Percentiles rank a stretch among this genome's conserved stretches.
Evolutionary conservation across 1,140 invertebrate species (phyloP).

Genomic region (Acromyrmex charruanus): DNA sequence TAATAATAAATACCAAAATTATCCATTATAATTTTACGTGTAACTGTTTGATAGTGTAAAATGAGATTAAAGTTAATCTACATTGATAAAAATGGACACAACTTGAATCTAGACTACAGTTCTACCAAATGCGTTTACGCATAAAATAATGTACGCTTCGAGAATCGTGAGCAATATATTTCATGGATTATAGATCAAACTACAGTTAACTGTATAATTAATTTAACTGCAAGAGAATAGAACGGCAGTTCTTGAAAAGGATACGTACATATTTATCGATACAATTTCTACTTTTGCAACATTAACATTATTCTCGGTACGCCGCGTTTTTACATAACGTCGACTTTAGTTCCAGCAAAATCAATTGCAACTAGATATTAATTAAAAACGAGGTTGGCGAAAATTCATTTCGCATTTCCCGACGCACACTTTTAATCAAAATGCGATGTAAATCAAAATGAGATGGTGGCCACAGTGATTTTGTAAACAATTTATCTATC

Average conservation of each 20-base stretch:
- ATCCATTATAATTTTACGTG: too few relatives aligned
- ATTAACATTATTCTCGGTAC: conserved; percentile 27
- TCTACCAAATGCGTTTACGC: too few relatives aligned
- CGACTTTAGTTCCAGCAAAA: conserved; percentile 25
- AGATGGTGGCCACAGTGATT: conserved; percentile 23
- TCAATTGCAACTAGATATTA: conserved; percentile 47
- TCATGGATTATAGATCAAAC: neutral
- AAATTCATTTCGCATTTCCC: conserved; percentile 48
- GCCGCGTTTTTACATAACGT: conserved; percentile 22
- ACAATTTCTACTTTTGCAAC: conserved; percentile 12
- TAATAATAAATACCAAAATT: too few relatives aligned
- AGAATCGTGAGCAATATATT: neutral
- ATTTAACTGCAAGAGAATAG: conserved; percentile 19
- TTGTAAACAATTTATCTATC: conserved; percentile 35
- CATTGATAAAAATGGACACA: too few relatives aligned
- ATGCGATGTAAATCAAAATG: conserved; percentile 28
- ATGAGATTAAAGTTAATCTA: too few relatives aligned
- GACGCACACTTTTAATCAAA: conserved; percentile 18
- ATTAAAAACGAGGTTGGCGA: conserved; percentile 46
- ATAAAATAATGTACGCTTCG: too few relatives aligned
- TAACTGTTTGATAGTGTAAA: too few relatives aligned
- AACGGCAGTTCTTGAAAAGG: neutral
- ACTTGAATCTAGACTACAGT: too few relatives aligned
- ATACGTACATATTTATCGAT: conserved; percentile 1
- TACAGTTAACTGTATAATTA: neutral